Percentiles rank a stretch among this genome's conserved stretches.
Evolutionary conservation across 2,113 vertebrate genomes (phyloP).

Genomic region (Propithecus coquereli): DNA sequence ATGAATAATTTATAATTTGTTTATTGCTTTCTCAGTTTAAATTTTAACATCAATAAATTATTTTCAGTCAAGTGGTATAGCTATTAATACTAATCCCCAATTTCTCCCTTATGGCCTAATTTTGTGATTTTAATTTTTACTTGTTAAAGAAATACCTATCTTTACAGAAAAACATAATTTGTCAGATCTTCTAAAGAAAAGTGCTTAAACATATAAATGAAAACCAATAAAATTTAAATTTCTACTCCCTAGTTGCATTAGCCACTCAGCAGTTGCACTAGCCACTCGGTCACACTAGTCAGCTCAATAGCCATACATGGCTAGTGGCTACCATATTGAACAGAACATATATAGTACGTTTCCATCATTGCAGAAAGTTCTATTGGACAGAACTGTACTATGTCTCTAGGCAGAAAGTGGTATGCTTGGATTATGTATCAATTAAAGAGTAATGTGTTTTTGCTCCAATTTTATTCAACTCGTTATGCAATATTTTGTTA

Average conservation of each 20-base stretch:
- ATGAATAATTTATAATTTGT: neutral
- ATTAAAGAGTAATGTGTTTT: neutral
- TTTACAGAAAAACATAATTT: conserved; percentile 31
- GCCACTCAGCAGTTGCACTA: neutral
- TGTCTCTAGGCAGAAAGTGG: neutral
- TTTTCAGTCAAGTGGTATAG: neutral
- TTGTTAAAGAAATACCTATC: neutral
- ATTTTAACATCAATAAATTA: neutral
- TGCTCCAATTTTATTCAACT: neutral
- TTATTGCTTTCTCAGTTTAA: neutral
- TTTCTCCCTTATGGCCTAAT: neutral
- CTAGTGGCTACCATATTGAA: neutral
- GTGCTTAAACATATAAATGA: neutral
- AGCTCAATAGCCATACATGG: neutral
- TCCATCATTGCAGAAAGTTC: neutral
- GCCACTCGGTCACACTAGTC: neutral
- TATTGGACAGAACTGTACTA: neutral
- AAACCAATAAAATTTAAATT: conserved; percentile 8
- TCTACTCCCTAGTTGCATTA: neutral
- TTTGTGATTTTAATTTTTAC: conserved; percentile 17
- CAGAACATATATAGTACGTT: neutral
- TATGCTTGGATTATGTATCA: neutral
- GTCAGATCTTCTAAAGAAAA: neutral
- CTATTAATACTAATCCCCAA: neutral
- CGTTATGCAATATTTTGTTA: neutral